Evolutionary conservation across 1,140 invertebrate genomes (phyloP).

Genomic region (Zaprionus ghesquierei): DNA sequence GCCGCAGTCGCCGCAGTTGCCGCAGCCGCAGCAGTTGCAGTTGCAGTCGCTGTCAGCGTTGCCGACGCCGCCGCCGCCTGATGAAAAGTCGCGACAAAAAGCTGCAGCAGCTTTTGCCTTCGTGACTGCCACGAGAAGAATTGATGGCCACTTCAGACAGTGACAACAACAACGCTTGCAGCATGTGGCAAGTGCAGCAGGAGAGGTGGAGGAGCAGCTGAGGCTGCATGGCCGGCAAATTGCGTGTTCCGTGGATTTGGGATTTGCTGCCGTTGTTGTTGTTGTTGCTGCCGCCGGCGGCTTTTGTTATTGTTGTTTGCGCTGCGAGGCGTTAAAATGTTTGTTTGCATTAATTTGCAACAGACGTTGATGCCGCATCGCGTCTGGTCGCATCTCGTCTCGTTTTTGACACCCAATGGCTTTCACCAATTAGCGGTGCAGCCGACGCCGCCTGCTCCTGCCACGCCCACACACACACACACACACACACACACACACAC

Average conservation of each 20-base stretch:
- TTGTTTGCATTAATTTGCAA: conserved; percentile 78
- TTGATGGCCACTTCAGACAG: conserved; percentile 78
- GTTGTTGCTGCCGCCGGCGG: not conserved
- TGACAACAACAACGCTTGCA: conserved; percentile 45
- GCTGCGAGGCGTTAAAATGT: conserved; percentile 76
- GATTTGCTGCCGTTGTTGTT: not conserved
- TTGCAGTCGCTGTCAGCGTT: not conserved
- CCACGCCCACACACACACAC: not conserved
- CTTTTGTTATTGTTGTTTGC: conserved; percentile 49
- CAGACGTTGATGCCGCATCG: conserved; percentile 55
- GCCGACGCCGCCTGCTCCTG: not conserved
- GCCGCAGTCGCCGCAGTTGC: conserved; percentile 3
- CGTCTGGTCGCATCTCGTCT: not conserved
- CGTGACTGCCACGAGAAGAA: conserved; percentile 39
- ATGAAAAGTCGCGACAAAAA: conserved; percentile 77
- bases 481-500: no score
- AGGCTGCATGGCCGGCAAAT: conserved; percentile 48
- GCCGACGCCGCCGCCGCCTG: conserved; percentile 14
- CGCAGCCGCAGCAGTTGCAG: not conserved
- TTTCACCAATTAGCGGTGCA: conserved; percentile 65
- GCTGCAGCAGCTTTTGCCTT: conserved; percentile 46
- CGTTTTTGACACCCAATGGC: conserved; percentile 36
- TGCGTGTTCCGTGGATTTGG: conserved; percentile 51
- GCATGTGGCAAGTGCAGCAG: not conserved
- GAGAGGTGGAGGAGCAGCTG: not conserved